phyloP scores from a whole-genome alignment of 35 echinoderm and acorn worm species.

The Patiria miniata region DNA sequence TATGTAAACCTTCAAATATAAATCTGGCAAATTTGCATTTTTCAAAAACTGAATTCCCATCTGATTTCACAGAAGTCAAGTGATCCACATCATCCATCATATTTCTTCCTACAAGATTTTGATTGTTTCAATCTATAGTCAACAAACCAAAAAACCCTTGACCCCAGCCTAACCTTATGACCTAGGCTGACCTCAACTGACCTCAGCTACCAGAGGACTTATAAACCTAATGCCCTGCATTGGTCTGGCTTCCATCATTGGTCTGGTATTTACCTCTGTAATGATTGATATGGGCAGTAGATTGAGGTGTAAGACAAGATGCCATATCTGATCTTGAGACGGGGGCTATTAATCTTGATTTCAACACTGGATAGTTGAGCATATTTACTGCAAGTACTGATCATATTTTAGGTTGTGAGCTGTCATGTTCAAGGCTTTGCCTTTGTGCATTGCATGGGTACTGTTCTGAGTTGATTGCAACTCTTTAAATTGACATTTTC shows the following conservation, averaged over 20 bases:
- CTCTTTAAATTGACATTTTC: no score
- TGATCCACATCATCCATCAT: background rate
- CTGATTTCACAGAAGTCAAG: background rate
- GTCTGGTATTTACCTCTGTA: background rate
- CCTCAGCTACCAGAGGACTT: background rate
- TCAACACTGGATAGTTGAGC: background rate
- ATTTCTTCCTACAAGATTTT: background rate
- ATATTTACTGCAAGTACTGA: no score
- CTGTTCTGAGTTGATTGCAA: no score
- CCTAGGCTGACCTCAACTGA: background rate
- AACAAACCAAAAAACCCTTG: background rate
- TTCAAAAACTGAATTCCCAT: background rate
- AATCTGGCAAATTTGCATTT: background rate
- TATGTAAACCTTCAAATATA: no score
- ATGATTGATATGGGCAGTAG: background rate
- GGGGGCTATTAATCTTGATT: background rate
- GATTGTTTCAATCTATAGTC: background rate
- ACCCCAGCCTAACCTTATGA: background rate
- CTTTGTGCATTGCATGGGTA: no score
- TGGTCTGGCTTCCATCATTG: constrained; percentile 3
- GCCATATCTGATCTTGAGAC: background rate
- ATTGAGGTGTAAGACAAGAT: background rate
- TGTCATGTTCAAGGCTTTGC: no score
- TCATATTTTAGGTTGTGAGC: no score
- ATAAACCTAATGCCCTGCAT: background rate